These are phyloP conservation scores for Drosophila triauraria DNA, from an alignment of 1,140 invertebrate genomes.

Conservation along the genomic window DNA sequence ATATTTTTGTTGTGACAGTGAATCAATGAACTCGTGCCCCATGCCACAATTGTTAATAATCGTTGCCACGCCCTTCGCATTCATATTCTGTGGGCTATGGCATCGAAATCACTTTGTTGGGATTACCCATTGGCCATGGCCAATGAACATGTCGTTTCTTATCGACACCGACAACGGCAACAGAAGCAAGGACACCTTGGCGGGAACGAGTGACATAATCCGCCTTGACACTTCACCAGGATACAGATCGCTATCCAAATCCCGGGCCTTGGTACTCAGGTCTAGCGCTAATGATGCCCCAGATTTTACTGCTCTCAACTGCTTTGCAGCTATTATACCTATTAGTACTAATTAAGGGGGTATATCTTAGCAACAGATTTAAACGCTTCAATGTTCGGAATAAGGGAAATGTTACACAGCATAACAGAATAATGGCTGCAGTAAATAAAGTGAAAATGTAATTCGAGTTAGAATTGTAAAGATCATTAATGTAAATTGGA, in stretches of 20 bases:
- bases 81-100: constrained; percentile 47
- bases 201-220: constrained; percentile 56
- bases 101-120: constrained; percentile 76
- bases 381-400: background rate
- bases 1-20: background rate
- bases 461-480: no score
- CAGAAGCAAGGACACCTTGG: constrained; percentile 18
- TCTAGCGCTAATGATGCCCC: background rate
- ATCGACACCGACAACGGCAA: constrained; percentile 42
- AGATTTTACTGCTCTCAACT: background rate
- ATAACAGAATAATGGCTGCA: no score
- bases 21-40: constrained; percentile 52
- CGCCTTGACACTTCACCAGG: constrained; percentile 54
- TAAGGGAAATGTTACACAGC: no score
- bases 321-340: background rate
- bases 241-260: background rate
- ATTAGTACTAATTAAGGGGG: background rate
- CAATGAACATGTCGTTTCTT: constrained; percentile 73
- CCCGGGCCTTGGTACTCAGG: background rate
- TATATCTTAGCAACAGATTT: background rate
- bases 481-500: no score
- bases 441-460: no score
- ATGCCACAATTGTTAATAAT: constrained; percentile 70
- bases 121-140: constrained; percentile 56
- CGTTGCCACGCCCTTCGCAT: constrained; percentile 38